Evolutionary conservation across 1,140 invertebrate species (phyloP), one percentile per base, ranked within the genome.

Genomic region (Parapsyche elsis): DNA sequence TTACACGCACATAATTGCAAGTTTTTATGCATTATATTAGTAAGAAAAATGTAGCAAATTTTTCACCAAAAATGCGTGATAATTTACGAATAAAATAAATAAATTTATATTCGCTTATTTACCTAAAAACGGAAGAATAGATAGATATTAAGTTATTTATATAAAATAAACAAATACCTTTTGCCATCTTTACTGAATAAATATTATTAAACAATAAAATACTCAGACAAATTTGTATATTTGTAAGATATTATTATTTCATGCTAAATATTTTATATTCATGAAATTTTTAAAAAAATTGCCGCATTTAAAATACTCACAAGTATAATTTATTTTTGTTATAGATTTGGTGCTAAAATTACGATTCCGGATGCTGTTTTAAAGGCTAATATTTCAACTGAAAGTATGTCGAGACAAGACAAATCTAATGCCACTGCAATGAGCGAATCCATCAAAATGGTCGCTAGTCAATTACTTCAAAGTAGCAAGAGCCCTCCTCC

Each of bases 401-500:
- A 53, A 46, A 59, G 26, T 75, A 9, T 24, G n/a, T 81, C 85
- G 26, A 83, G 87, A 84, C 84, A 87, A 83, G 87, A 88, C 12
- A 89, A 88, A 83, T 84, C 81, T 14, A 87, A 88, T 77, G 73
- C 83, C 16, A 85, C 87, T 26, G 84, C 86, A 5, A 88, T 90
- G 38, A 86, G 87, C 76, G 90, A 91, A 57, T 90, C 90, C 0
- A 87, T 90, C n/a, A 90, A 91, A 85, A 87, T 88, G 80, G 88
- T 92, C 19, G 87, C 89, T 0, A 90, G 88, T 81, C 90, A 91
- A 84, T 82, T 91, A 19, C 83, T 90, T 26, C 87, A 90, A 19
- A 86, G 86, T 76, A 86, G 86, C 76, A 83, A 84, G 21, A 87
- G 86, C 79, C 83, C 86, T 64, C 84, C 86, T 26, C 83, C 79